A percentile compares a stretch with the other conserved stretches of the same genome.
phyloP scores from a whole-genome alignment of 2,113 vertebrate species.

The Pungitius pungitius region DNA sequence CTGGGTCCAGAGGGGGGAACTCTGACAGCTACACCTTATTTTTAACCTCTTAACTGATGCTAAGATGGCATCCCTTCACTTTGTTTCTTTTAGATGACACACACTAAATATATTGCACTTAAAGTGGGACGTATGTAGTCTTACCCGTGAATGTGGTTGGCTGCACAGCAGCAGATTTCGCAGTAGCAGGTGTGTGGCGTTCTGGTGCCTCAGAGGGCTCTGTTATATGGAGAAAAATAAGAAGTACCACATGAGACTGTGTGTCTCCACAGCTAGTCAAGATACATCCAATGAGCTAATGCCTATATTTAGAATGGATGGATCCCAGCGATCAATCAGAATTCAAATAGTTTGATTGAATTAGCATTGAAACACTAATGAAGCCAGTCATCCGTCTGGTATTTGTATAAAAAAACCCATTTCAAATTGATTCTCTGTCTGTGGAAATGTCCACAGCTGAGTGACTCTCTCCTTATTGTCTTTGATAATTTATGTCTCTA shows the following conservation, averaged over 20 bases:
- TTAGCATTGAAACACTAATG: too few relatives aligned
- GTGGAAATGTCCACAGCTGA: conserved; percentile 38
- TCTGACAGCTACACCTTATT: too few relatives aligned
- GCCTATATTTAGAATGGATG: conserved; percentile 30
- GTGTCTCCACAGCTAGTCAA: background rate
- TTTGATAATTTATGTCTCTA: conserved; percentile 39
- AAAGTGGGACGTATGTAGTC: background rate
- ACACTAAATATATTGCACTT: background rate
- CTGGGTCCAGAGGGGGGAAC: too few relatives aligned
- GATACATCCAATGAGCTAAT: background rate
- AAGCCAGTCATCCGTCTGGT: conserved; percentile 25
- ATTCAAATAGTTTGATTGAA: conserved; percentile 23
- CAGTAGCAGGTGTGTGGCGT: background rate
- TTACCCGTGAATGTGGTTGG: conserved; percentile 39
- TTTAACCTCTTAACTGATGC: too few relatives aligned
- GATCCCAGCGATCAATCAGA: conserved; percentile 21
- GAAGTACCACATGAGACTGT: background rate
- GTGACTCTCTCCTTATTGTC: conserved; percentile 36
- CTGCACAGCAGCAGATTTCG: background rate
- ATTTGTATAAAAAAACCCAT: background rate
- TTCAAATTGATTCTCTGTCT: conserved; percentile 25
- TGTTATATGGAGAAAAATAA: background rate
- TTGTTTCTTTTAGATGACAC: background rate
- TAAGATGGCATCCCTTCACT: too few relatives aligned
- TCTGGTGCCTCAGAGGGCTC: conserved; percentile 5